A percentile compares a stretch with the other conserved stretches of the same genome.
These are phyloP conservation scores for Toxostoma redivivum DNA, from an alignment of 2,113 vertebrate genomes.

Conservation along the genomic window DNA sequence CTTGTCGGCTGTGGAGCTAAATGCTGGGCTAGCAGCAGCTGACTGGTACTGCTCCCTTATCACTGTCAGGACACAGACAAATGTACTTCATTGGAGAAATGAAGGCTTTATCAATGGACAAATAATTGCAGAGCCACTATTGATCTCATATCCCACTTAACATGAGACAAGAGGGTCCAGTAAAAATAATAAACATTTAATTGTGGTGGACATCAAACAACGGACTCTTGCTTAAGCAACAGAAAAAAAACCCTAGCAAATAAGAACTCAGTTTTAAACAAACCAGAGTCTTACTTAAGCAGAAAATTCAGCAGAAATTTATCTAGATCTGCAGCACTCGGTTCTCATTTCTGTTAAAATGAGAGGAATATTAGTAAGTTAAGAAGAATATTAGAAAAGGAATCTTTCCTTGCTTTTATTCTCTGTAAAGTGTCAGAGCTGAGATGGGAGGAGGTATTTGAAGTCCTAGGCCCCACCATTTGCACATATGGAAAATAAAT, in stretches of 20 bases:
- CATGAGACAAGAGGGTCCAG: slow-evolving; percentile 66
- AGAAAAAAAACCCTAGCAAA: background rate
- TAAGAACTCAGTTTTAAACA: background rate
- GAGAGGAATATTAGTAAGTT: background rate
- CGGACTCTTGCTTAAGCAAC: background rate
- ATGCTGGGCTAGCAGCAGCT: slow-evolving; percentile 1
- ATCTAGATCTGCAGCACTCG: background rate
- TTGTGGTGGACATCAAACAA: background rate
- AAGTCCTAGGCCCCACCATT: background rate
- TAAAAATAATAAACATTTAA: slow-evolving; percentile 71
- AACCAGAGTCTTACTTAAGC: background rate
- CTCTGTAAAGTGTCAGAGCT: background rate
- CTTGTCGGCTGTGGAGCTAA: slow-evolving; percentile 53
- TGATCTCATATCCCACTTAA: slow-evolving; percentile 66
- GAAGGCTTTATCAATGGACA: slow-evolving; percentile 78
- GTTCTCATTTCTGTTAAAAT: background rate
- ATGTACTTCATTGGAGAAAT: slow-evolving; percentile 67
- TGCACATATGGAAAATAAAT: background rate
- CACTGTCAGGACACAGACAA: slow-evolving; percentile 62
- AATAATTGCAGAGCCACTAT: slow-evolving; percentile 77
- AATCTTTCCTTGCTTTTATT: background rate
- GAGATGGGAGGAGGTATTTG: background rate
- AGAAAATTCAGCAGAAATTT: background rate
- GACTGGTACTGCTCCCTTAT: slow-evolving; percentile 20
- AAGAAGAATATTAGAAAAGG: background rate